Base-by-base conservation (phyloP, 2,888 invertebrate species). In the Ophion obscuratus region DNA sequence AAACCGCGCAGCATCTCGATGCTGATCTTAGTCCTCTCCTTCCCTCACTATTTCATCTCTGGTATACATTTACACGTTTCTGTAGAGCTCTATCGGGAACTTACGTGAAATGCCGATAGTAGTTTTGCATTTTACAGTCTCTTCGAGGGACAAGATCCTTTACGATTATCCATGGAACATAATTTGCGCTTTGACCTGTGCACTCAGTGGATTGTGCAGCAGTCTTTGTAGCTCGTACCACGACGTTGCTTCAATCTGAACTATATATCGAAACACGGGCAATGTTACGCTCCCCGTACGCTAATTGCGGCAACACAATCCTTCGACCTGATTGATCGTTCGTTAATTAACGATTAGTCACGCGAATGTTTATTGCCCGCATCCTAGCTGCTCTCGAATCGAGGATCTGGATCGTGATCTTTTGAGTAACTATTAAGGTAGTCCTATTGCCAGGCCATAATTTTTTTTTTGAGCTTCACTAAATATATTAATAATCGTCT, bases 21-120 rank as follows among this genome's bases (percentile, higher is more conserved):
- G 70, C 64, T 14, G 20, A 77, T 86, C 83, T 11, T 53, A 61
- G 68, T 66, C 47, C 68, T 62, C 31, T 53, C 70, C 20, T 40
- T 53, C 53, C 20, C 57, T 74, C 31, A 36, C 68, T 75, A 75
- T 68, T 70, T 47, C 77, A 24, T 77, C 73, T 73, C 67, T 47
- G 11, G 59, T 20, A 66, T 66, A 40, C 7, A 36, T 47, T 36
- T 9, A 66, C 44, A 40, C 83, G 36, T 64, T 44, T 40, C 47
- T 66, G 62, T 66, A 31, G 36, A 76, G 40, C 62, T 57, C 68
- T 68, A 86, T 81, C 67, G 71, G 57, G 67, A 67, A 86, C 77
- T 86, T 83, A 71, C 83, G 83, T 81, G 75, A 77, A 83, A 78
- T 81, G 78, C 68, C 74, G 59, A 81, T 76, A 78, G 64, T 81